Evolutionary conservation across 2,888 invertebrate genomes (phyloP).

Genomic region (Andrena marginata): DNA sequence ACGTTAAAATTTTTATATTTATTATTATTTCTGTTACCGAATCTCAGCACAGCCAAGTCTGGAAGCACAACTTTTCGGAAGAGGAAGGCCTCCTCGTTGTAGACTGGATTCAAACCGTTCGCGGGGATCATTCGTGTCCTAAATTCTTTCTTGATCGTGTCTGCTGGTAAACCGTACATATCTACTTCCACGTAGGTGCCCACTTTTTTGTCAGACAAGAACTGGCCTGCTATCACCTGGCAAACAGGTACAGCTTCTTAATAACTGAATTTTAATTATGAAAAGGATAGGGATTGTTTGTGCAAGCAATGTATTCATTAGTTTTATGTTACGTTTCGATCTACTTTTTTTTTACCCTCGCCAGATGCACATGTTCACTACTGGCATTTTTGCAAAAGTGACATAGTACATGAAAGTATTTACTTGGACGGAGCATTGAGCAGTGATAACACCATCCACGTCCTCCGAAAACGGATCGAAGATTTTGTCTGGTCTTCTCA

Average conservation of each 20-base stretch:
- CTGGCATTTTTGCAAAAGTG: no score
- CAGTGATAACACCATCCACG: slow-evolving; percentile 91
- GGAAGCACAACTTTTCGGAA: slow-evolving; percentile 91
- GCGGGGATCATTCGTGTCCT: slow-evolving; percentile 89
- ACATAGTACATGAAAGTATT: background rate
- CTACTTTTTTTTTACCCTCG: background rate
- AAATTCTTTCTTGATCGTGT: slow-evolving; percentile 90
- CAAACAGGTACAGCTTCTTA: background rate
- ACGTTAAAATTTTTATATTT: background rate
- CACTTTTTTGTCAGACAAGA: slow-evolving; percentile 89
- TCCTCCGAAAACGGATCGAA: slow-evolving; percentile 91
- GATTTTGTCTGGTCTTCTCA: slow-evolving; percentile 89
- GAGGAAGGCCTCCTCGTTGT: slow-evolving; percentile 90
- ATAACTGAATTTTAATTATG: background rate
- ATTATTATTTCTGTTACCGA: slow-evolving; percentile 84
- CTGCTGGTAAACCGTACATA: slow-evolving; percentile 91
- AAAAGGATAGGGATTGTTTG: background rate
- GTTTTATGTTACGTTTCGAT: background rate
- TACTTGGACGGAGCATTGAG: slow-evolving; percentile 89
- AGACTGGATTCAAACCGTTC: slow-evolving; percentile 90
- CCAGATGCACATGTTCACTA: no score
- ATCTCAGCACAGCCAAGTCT: slow-evolving; percentile 89
- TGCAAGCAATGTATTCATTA: no score
- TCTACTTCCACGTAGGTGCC: slow-evolving; percentile 92
- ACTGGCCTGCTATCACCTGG: slow-evolving; percentile 89